phyloP scores from a whole-genome alignment of 2,888 invertebrate species.

The Sarcophaga carnaria region DNA sequence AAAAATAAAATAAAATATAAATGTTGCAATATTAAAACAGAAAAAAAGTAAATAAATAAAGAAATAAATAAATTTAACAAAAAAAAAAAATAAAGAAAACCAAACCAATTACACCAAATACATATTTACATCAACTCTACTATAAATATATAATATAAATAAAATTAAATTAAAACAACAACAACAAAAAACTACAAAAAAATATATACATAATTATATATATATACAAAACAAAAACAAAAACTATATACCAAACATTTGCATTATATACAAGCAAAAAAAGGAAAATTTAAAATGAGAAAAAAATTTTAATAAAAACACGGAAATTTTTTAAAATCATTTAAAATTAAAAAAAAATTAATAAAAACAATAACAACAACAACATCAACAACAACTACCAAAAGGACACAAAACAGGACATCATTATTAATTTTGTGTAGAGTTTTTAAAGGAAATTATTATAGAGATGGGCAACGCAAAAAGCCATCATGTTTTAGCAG shows the following conservation, averaged over 20 bases:
- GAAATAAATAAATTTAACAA: slow-evolving; percentile 61
- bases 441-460: slow-evolving; percentile 9
- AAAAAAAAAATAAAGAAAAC: slow-evolving; percentile 54
- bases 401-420: slow-evolving; percentile 8
- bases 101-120: slow-evolving; percentile 71
- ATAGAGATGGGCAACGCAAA: slow-evolving; percentile 14
- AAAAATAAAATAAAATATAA: slow-evolving; percentile 44
- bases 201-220: slow-evolving; percentile 72
- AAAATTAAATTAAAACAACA: slow-evolving; percentile 48
- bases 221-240: slow-evolving; percentile 66
- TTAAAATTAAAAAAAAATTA: slow-evolving; percentile 38
- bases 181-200: slow-evolving; percentile 43
- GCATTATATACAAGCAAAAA: slow-evolving; percentile 66
- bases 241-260: slow-evolving; percentile 69
- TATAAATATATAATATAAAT: slow-evolving; percentile 59
- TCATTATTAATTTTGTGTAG: slow-evolving; percentile 22
- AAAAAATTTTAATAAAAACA: slow-evolving; percentile 64
- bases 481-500: slow-evolving; percentile 4
- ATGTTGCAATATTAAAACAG: slow-evolving; percentile 65
- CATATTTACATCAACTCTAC: slow-evolving; percentile 71
- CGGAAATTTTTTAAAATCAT: slow-evolving; percentile 74
- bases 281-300: slow-evolving; percentile 41
- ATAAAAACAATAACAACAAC: slow-evolving; percentile 66
- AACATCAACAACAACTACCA: slow-evolving; percentile 27
- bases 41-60: slow-evolving; percentile 34